These are phyloP conservation scores for Drosophila biarmipes DNA, from an alignment of 1,140 invertebrate species.

Conservation along the genomic window DNA sequence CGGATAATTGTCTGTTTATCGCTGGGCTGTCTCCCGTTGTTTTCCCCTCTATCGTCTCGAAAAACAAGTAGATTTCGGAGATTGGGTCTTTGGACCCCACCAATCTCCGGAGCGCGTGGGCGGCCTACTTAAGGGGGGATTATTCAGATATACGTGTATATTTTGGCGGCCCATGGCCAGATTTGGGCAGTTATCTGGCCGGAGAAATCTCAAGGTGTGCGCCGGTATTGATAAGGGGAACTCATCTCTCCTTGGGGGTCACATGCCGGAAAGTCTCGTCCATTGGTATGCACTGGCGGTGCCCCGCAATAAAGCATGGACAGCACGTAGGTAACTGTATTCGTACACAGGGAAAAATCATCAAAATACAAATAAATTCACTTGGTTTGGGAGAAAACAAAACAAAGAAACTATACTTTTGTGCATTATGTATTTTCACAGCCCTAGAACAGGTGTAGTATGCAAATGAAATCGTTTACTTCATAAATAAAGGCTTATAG, in stretches of 20 bases:
- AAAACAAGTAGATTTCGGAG: constrained; percentile 4
- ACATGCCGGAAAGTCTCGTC: constrained; percentile 33
- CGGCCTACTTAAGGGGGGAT: constrained; percentile 40
- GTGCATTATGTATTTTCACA: too few relatives aligned
- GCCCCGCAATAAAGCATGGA: constrained; percentile 19
- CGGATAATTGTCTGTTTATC: constrained; percentile 53
- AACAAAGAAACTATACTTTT: too few relatives aligned
- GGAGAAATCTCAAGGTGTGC: constrained; percentile 32
- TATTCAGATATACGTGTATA: constrained; percentile 3
- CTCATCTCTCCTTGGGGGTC: constrained; percentile 21
- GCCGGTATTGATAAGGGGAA: constrained; percentile 22
- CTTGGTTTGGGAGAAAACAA: too few relatives aligned
- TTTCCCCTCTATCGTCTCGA: constrained; percentile 21
- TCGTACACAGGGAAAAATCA: neutral
- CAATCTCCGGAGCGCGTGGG: constrained; percentile 45
- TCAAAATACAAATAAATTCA: too few relatives aligned
- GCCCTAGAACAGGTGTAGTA: too few relatives aligned
- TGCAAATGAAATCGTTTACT: too few relatives aligned
- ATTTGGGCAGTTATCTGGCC: constrained; percentile 40
- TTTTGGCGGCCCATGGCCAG: constrained; percentile 28
- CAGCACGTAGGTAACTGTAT: constrained; percentile 33
- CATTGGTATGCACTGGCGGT: constrained; percentile 33
- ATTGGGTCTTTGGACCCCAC: constrained; percentile 16
- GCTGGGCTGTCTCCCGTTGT: neutral
- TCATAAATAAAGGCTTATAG: too few relatives aligned